Conservation (phyloP, 2,888 invertebrate species). For the Caenorhabditis auriculariae region DNA sequence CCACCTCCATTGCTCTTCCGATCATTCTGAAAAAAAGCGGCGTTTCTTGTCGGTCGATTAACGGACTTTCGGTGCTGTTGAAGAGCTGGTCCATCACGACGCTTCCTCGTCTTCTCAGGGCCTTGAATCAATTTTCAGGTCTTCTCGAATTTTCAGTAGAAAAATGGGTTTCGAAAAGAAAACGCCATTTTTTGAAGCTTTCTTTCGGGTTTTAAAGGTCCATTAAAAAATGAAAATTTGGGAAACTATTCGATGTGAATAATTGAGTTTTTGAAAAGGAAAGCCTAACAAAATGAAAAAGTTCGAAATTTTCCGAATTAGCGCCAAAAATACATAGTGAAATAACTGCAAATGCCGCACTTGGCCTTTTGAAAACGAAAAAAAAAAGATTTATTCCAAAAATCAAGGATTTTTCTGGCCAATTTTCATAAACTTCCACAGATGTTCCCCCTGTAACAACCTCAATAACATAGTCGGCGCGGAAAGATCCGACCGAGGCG, state of each 20-base stretch:
- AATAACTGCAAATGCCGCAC: too few species aligned
- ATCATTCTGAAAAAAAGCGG: slow-evolving; percentile 9
- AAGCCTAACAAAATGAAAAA: too few species aligned
- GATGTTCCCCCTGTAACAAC: slow-evolving; percentile 3
- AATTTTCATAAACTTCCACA: not conserved
- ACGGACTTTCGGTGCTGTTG: too few species aligned
- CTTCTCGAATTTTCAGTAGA: not conserved
- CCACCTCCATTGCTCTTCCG: slow-evolving; percentile 17
- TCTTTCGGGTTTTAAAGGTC: not conserved
- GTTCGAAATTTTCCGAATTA: too few species aligned
- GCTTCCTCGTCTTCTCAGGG: slow-evolving; percentile 44
- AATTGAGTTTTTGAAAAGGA: too few species aligned
- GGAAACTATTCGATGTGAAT: too few species aligned
- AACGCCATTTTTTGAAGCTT: not conserved
- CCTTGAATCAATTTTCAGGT: slow-evolving; percentile 22
- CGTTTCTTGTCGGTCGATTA: not conserved
- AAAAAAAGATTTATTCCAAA: too few species aligned
- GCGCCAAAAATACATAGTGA: too few species aligned
- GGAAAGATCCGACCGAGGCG: slow-evolving; percentile 25
- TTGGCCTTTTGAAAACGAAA: too few species aligned
- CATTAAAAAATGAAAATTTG: not conserved
- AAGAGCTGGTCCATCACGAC: slow-evolving; percentile 45
- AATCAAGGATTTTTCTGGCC: too few species aligned
- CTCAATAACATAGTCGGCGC: slow-evolving; percentile 42
- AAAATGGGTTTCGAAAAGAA: not conserved